A percentile compares a stretch with the other conserved stretches of the same genome.
phyloP scores from a whole-genome alignment of 2,113 vertebrate species.

The Crotalus horridus region DNA sequence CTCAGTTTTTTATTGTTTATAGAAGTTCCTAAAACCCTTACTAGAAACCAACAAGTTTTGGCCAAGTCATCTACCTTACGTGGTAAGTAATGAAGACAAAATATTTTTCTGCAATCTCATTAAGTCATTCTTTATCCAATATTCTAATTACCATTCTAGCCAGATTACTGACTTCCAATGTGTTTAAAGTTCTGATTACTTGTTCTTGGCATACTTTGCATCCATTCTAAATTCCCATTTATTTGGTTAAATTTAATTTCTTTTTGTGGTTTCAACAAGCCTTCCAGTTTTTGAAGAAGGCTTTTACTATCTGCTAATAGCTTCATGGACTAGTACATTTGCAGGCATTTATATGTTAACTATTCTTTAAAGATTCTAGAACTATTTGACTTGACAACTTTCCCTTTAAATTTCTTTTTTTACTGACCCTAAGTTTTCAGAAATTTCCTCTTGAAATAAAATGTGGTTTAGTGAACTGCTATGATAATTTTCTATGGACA shows the following conservation, averaged over 20 bases:
- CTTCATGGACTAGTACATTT: background rate
- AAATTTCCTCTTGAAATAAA: background rate
- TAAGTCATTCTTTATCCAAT: background rate
- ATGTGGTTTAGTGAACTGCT: background rate
- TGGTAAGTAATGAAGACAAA: background rate
- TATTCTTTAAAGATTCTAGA: background rate
- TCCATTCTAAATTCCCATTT: background rate
- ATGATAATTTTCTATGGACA: background rate
- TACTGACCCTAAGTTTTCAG: background rate
- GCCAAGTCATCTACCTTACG: background rate
- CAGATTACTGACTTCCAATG: background rate
- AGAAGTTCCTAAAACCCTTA: background rate
- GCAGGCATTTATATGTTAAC: background rate
- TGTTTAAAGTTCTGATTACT: background rate
- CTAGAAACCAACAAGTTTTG: background rate
- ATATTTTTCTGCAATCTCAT: background rate
- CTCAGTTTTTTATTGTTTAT: background rate
- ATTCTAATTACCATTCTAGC: background rate
- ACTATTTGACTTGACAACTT: background rate
- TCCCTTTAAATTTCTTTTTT: background rate
- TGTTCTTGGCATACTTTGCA: background rate
- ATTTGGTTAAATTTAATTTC: background rate
- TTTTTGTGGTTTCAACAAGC: background rate
- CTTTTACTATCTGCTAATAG: background rate
- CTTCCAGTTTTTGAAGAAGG: background rate